phyloP scores from a whole-genome alignment of 2,113 vertebrate genomes.

The Hypocryptadius cinnamomeus region DNA sequence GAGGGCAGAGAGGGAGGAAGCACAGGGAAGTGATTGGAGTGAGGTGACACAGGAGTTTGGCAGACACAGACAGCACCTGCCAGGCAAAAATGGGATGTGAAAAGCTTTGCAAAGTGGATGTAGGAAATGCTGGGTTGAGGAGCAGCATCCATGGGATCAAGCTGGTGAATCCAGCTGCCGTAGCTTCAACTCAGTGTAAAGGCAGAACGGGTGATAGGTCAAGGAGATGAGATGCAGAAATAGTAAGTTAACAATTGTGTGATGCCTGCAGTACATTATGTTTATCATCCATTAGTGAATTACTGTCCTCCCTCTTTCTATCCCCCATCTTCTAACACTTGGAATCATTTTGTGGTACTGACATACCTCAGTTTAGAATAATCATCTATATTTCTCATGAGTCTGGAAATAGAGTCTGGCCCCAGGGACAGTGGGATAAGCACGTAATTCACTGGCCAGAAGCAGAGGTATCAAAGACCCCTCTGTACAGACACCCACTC shows the following conservation, averaged over 20 bases:
- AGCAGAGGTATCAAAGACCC: not conserved
- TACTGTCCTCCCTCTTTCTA: not conserved
- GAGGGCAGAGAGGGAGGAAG: not conserved
- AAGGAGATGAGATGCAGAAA: not conserved
- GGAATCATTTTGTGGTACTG: not conserved
- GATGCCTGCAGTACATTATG: not conserved
- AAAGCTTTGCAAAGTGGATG: not conserved
- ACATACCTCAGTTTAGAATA: not conserved
- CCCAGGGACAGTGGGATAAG: not conserved
- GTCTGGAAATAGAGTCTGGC: not conserved
- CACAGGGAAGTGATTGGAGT: not conserved
- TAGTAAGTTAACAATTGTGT: not conserved
- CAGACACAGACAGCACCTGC: not conserved
- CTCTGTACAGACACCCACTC: rapidly evolving
- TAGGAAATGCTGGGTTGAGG: not conserved
- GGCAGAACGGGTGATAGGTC: not conserved
- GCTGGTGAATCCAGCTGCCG: not conserved
- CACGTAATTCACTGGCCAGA: not conserved
- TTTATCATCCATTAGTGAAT: not conserved
- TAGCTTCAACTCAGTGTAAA: not conserved
- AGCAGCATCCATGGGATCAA: not conserved
- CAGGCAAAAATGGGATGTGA: not conserved
- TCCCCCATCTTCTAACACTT: not conserved
- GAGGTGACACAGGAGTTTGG: not conserved
- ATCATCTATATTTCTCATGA: not conserved